Base-by-base conservation (phyloP, 1,140 invertebrate genomes). In the Pseudomyrmex gracilis region DNA sequence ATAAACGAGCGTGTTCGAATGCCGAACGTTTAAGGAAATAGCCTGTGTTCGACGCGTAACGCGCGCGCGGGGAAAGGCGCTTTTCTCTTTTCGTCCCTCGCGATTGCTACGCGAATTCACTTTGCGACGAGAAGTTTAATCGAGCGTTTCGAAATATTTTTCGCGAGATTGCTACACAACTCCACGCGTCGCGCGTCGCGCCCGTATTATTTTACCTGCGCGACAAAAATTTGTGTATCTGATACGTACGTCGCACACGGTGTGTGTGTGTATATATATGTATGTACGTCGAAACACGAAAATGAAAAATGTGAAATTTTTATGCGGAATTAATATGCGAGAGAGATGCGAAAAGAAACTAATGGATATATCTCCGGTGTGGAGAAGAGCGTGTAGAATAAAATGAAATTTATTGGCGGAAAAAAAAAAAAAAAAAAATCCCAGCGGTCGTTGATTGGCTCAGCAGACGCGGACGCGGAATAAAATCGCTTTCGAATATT, bases 21-120 rank as follows among this genome's bases (percentile, higher is more conserved):
- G n/a, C 76, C 76, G 64, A 80, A 80, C 66, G n/a, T 58, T 80
- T 71, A 58, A 80, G 66, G 43, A 71, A 80, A 80, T 58, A 22
- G 20, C 20, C 34, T 70, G n/a, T 10, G 17, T 20, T n/a, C 47
- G 20, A 34, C 20, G 34, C 34, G 20, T 45, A 68, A 58, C 43
- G 64, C 43, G 76, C 43, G 76, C 5, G 5, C 34, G 34, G 0
- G 24, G 20, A 60, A 58, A 45, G 49, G 70, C 47, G 13, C 34
- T 58, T 22, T 13, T 66, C 43, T 71, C 66, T 51, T 47, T 68
- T 8, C 24, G 8, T 61, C 47, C 57, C 57, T 17, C 53, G 13
- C 53, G 13, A 63, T 77, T 12, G 17, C 47, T 10, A 17, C 15
- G 24, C 51, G 51, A 55, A 24, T 22, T 34, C 58, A 34, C 47